Evolutionary conservation across 2,888 invertebrate genomes (phyloP).

Genomic region (Nebria brevicollis): DNA sequence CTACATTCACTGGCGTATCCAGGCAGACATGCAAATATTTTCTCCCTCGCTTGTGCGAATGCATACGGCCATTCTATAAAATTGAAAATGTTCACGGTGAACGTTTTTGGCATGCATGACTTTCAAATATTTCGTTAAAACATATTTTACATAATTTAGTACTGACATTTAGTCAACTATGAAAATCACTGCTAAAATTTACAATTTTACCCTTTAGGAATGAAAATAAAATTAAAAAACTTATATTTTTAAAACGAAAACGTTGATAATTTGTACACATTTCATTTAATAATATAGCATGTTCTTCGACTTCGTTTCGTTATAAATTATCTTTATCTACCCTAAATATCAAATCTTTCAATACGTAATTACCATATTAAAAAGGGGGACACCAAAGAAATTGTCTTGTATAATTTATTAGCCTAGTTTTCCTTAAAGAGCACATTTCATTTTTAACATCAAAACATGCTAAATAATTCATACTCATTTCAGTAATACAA

Average conservation of each 20-base stretch:
- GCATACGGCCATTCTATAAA: neutral
- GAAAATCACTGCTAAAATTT: neutral
- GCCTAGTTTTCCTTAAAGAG: neutral
- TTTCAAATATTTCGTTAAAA: neutral
- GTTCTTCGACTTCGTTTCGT: too few species aligned
- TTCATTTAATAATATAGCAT: too few species aligned
- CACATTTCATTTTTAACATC: neutral
- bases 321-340: too few species aligned
- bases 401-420: neutral
- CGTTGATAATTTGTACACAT: too few species aligned
- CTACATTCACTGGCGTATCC: neutral
- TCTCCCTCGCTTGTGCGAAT: neutral
- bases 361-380: neutral
- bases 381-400: neutral
- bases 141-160: neutral
- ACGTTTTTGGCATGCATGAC: neutral
- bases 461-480: too few species aligned
- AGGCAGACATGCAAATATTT: neutral
- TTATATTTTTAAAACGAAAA: too few species aligned
- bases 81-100: neutral
- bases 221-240: too few species aligned
- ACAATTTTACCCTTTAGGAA: too few species aligned
- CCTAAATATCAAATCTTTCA: too few species aligned
- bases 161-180: neutral
- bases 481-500: neutral